Conservation (phyloP, 1,140 invertebrate genomes). For the Trichogramma pretiosum region DNA sequence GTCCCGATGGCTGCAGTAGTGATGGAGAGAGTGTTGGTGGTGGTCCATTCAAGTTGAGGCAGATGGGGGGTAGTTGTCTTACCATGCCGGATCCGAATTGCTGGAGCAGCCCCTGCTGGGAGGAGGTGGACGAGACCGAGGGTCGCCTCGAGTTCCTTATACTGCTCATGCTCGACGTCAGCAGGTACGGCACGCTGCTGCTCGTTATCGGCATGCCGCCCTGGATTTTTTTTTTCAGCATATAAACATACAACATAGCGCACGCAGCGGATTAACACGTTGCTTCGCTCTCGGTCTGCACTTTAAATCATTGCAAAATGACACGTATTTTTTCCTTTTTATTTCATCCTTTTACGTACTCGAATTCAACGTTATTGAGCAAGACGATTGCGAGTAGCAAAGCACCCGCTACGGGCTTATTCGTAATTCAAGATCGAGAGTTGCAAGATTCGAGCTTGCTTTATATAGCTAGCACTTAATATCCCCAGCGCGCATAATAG, state of each 20-base stretch:
- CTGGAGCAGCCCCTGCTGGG: constrained; percentile 64
- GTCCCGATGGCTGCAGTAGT: constrained; percentile 55
- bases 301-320: background rate
- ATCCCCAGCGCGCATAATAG: no score
- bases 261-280: no score
- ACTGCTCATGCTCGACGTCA: constrained; percentile 73
- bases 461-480: no score
- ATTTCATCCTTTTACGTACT: no score
- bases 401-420: no score
- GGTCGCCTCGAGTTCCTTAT: constrained; percentile 66
- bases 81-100: constrained; percentile 80
- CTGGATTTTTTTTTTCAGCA: constrained; percentile 47
- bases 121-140: constrained; percentile 46
- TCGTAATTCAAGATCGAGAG: no score
- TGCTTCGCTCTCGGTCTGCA: no score
- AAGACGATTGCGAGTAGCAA: no score
- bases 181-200: constrained; percentile 73
- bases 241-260: no score
- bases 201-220: constrained; percentile 81
- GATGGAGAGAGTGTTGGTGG: constrained; percentile 47
- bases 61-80: constrained; percentile 65
- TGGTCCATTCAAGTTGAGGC: constrained; percentile 56
- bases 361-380: no score
- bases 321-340: background rate
- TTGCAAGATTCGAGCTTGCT: no score